Percentiles rank a stretch among this genome's conserved stretches.
phyloP scores from a whole-genome alignment of 2,888 invertebrate genomes.

The Tenthredo notha region DNA sequence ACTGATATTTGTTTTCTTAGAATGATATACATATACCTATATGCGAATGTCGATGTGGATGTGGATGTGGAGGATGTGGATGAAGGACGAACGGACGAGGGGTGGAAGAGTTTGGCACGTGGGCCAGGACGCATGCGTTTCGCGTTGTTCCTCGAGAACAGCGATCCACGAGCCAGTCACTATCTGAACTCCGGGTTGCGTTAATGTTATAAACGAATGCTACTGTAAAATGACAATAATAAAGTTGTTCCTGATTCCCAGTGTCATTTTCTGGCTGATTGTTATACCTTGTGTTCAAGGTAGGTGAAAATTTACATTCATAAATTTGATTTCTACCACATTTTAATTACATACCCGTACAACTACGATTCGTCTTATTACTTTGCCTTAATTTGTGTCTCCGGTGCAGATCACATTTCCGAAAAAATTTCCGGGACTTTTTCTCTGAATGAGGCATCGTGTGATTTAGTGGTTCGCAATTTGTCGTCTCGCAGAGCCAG shows the following conservation, averaged over 20 bases:
- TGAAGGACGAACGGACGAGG: slow-evolving; percentile 58
- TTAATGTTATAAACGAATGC: slow-evolving; percentile 62
- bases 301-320: slow-evolving; percentile 17
- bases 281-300: slow-evolving; percentile 37
- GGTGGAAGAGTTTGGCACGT: slow-evolving; percentile 71
- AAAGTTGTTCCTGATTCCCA: slow-evolving; percentile 46
- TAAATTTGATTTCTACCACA: neutral
- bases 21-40: slow-evolving; percentile 54
- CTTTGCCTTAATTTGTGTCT: neutral
- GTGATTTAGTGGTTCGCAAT: neutral
- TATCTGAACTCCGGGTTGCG: slow-evolving; percentile 72
- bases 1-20: neutral
- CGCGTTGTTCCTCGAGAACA: slow-evolving; percentile 73
- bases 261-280: slow-evolving; percentile 39
- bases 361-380: neutral
- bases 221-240: slow-evolving; percentile 44
- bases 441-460: neutral
- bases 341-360: neutral
- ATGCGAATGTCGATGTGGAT: neutral
- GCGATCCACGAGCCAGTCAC: slow-evolving; percentile 71
- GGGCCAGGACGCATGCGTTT: slow-evolving; percentile 73
- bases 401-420: neutral
- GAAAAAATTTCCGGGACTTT: neutral
- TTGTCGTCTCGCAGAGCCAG: neutral
- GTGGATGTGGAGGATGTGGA: neutral